Conservation (phyloP, 1,140 invertebrate genomes). For the Leptoteleia sp. region DNA sequence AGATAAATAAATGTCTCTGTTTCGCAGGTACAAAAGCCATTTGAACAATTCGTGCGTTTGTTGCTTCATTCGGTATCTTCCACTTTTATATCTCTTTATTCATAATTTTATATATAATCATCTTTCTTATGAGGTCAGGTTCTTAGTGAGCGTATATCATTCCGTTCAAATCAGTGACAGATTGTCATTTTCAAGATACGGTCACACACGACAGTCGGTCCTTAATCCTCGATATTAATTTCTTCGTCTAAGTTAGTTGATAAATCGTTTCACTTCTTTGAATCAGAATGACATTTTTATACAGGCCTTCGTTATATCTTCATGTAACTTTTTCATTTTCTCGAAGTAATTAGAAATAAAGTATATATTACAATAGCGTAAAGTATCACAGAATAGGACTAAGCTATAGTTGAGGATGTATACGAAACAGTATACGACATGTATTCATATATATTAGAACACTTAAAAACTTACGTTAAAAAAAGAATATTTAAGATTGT, state of each 20-base stretch:
- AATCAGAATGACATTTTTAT: conserved; percentile 47
- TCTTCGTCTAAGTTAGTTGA: too few species aligned
- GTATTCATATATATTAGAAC: conserved; percentile 48
- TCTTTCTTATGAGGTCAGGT: conserved; percentile 46
- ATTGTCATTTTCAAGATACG: conserved; percentile 1
- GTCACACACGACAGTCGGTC: too few species aligned
- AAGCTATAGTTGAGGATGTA: conserved; percentile 54
- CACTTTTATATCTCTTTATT: conserved; percentile 35
- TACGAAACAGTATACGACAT: conserved; percentile 54
- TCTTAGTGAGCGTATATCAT: conserved; percentile 55
- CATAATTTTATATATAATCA: conserved; percentile 48
- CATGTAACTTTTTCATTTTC: conserved; percentile 47
- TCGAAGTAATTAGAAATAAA: conserved; percentile 51
- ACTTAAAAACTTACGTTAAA: conserved; percentile 44
- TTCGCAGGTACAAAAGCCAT: conserved; percentile 75
- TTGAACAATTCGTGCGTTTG: conserved; percentile 65
- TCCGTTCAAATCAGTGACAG: conserved; percentile 47
- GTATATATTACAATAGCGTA: conserved; percentile 52
- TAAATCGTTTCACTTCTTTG: conserved; percentile 39
- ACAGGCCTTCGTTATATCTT: conserved; percentile 61
- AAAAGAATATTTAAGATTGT: conserved; percentile 23
- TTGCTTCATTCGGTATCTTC: conserved; percentile 40
- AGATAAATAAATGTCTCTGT: conserved; percentile 76
- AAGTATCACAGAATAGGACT: conserved; percentile 68
- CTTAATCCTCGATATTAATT: too few species aligned